Base-by-base conservation (phyloP, 2,888 invertebrate genomes). In the Hyles lineata region DNA sequence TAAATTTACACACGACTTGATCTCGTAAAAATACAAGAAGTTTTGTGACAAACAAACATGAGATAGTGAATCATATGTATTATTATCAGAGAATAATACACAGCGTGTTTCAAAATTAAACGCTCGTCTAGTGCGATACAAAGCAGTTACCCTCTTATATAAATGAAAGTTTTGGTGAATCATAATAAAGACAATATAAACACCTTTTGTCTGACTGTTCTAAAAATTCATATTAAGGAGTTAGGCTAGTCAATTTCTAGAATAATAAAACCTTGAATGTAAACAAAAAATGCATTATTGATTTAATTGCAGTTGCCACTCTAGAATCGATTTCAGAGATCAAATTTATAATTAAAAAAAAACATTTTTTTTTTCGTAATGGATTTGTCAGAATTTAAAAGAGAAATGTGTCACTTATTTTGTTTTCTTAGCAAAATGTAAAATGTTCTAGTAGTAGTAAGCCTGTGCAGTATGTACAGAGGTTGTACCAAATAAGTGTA, bases 131-230 rank as follows among this genome's bases (percentile, higher is more conserved):
- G 43, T 74, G 72, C 73, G 79, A 79, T 83, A 78, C 60, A 72
- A 74, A 71, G 63, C 70, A 77, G 78, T 74, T 77, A 69, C 62
- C 78, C 78, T 78, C 85, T 89, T 90, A 83, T 90, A 83, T 90
- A 90, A 87, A 85, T 82, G 83, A 88, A 89, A 88, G 84, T 86
- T 83, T 82, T 74, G 81, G 80, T 91, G 90, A 90, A 79, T 90
- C 89, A 91, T 72, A 80, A 70, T 77, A 73, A 74, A 79, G 78
- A 84, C 79, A 85, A 78, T 80, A 78, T 80, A 74, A 55, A 82
- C 80, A 82, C 82, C 73, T 78, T 83, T 84, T 87, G 82, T 87
- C 77, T 32, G 73, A 77, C 76, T 70, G 75, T 74, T 79, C 75
- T 72, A 71, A 74, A 76, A 81, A 73, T 77, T 75, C 74, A 75